A percentile compares a stretch with the other conserved stretches of the same genome.
Conservation (phyloP, 2,113 vertebrate species). For the Haliaeetus leucogaster region DNA sequence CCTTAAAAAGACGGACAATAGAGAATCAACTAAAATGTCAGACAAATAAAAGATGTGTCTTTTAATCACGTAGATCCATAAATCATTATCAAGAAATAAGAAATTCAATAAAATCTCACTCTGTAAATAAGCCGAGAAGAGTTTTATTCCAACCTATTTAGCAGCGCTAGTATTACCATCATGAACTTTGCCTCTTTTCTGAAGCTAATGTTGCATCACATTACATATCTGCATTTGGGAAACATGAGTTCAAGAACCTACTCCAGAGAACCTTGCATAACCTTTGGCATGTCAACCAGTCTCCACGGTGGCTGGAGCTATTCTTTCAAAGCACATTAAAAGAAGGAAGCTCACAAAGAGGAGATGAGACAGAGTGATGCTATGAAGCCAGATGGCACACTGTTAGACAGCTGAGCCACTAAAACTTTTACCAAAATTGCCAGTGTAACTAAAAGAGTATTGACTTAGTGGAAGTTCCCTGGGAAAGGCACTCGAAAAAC, state of each 20-base stretch:
- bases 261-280: background rate
- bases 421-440: background rate
- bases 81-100: background rate
- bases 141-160: background rate
- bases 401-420: background rate
- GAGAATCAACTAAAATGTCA: background rate
- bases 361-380: background rate
- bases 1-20: background rate
- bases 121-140: background rate
- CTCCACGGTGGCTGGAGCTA: background rate
- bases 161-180: fast-evolving
- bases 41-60: background rate
- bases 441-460: fast-evolving
- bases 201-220: background rate
- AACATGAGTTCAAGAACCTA: background rate
- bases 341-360: background rate
- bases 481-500: background rate
- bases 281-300: background rate
- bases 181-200: background rate
- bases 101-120: background rate
- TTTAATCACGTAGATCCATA: background rate
- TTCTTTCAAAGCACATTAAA: background rate
- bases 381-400: fast-evolving
- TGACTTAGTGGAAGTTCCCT: fast-evolving
- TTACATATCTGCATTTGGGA: background rate